Evolutionary conservation across 2,113 vertebrate species (phyloP).

Genomic region (Thymallus thymallus): DNA sequence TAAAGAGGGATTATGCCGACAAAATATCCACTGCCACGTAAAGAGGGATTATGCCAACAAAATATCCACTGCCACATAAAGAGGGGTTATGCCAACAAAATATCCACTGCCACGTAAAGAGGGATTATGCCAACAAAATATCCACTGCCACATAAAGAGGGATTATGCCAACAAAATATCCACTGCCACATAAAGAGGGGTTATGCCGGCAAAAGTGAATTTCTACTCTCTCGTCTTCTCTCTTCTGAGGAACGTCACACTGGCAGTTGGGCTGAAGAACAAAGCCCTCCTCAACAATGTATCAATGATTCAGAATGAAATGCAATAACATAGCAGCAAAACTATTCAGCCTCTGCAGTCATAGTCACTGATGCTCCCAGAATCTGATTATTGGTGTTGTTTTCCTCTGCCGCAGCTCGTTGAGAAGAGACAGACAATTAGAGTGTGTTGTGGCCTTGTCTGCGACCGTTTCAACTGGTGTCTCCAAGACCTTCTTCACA

Average conservation of each 20-base stretch:
- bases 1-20: slow-evolving; percentile 19
- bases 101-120: slow-evolving; percentile 5
- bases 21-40: slow-evolving; percentile 5
- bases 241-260: slow-evolving; percentile 24
- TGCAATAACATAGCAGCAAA: slow-evolving; percentile 28
- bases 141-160: slow-evolving; percentile 9
- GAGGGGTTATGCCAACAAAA: slow-evolving; percentile 20
- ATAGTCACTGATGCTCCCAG: neutral
- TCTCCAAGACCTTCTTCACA: neutral
- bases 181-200: slow-evolving; percentile 2
- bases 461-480: neutral
- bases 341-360: slow-evolving; percentile 39
- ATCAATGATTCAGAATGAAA: slow-evolving; percentile 42
- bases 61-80: slow-evolving; percentile 8
- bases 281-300: slow-evolving; percentile 48
- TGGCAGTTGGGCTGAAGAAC: slow-evolving; percentile 33
- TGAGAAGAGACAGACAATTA: slow-evolving; percentile 3
- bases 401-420: slow-evolving; percentile 25
- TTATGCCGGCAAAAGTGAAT: too few species aligned
- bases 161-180: too few species aligned
- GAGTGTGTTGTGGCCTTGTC: neutral
- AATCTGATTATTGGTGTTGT: slow-evolving; percentile 50
- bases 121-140: slow-evolving; percentile 21
- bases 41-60: slow-evolving; percentile 19
- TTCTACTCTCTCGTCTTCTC: neutral